Percentiles rank a stretch among this genome's conserved stretches.
phyloP scores from a whole-genome alignment of 2,888 invertebrate species.

The Dinocampus coccinellae region DNA sequence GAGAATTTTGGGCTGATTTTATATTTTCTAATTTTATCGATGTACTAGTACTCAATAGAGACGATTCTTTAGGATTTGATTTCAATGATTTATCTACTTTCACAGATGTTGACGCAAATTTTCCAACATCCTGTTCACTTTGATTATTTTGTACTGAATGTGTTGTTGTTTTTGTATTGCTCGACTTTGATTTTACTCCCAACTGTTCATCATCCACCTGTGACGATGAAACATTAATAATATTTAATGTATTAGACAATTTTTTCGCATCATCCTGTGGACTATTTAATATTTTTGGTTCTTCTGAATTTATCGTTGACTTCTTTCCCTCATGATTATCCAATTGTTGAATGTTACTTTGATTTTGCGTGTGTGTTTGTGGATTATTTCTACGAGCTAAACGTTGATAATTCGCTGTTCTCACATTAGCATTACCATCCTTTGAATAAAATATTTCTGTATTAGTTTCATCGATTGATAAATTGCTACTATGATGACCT shows the following conservation, averaged over 20 bases:
- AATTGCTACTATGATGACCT: conserved; percentile 39
- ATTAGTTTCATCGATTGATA: conserved; percentile 42
- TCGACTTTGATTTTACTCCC: background rate
- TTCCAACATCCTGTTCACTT: conserved; percentile 35
- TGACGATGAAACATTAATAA: background rate
- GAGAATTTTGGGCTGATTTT: background rate
- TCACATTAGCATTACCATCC: conserved; percentile 50
- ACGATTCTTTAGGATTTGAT: conserved; percentile 40
- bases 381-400: conserved; percentile 52
- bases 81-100: conserved; percentile 42
- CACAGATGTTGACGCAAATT: conserved; percentile 10
- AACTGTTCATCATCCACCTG: conserved; percentile 41
- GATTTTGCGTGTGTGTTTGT: conserved; percentile 43
- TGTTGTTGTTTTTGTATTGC: background rate
- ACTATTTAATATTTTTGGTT: conserved; percentile 27
- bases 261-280: conserved; percentile 53
- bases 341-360: conserved; percentile 2
- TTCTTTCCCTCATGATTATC: conserved; percentile 27
- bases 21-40: background rate
- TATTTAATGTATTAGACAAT: conserved; percentile 40
- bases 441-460: conserved; percentile 32
- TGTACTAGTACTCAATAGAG: conserved; percentile 30
- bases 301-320: conserved; percentile 16
- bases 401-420: conserved; percentile 52
- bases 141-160: background rate